Evolutionary conservation across 2,113 vertebrate genomes (phyloP), one percentile per base, ranked within the genome.

Genomic region (Mesocricetus auratus): DNA sequence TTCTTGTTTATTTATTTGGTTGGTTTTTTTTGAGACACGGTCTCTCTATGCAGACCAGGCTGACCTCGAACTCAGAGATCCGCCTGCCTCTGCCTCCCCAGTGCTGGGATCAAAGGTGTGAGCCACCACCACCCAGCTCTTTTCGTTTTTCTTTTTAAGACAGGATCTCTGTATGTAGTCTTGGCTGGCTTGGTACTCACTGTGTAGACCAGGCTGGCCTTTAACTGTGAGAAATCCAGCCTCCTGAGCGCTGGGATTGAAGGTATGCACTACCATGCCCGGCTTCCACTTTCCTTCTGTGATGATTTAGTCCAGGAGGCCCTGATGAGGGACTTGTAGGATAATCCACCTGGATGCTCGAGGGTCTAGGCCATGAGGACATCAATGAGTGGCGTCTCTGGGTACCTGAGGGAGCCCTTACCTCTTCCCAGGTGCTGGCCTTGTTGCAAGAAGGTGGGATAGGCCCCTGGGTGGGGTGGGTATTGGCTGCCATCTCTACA

Each of bases 61-160:
- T 71, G 69, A 15, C 69, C 36, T 71, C 0, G 7, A 71, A 21
- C 19, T 71, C 19, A 39, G 36, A 71, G 69, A 39, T 71, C 69
- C 8, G 16, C 36, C 69, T 22, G 36, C 69, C 69, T 71, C 36
- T 39, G 36, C 69, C 36, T 71, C 36, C 17, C 3, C 10, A 39
- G 17, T 21, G 17, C 17, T 71, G 69, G 69, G 69, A n/a, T 71
- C 39, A 71, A 39, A 71, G 69, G 69, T 19, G 36, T 71, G 19
- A 3, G 0, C 8, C 17, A 39, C 36, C 36, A 39, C 3, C 1
- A 0, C 36, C 39, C 2, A 2, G 22, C 39, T 45, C 66, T n/a
- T 71, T 71, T 17, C 15, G 11, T 26, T 42, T 45, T 75, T 26
- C 11, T 75, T 45, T 75, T 26, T 29, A 75, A 75, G 45, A 74